Evolutionary conservation across 1,140 invertebrate genomes (phyloP).

Genomic region (Muscidifurax raptorellus): DNA sequence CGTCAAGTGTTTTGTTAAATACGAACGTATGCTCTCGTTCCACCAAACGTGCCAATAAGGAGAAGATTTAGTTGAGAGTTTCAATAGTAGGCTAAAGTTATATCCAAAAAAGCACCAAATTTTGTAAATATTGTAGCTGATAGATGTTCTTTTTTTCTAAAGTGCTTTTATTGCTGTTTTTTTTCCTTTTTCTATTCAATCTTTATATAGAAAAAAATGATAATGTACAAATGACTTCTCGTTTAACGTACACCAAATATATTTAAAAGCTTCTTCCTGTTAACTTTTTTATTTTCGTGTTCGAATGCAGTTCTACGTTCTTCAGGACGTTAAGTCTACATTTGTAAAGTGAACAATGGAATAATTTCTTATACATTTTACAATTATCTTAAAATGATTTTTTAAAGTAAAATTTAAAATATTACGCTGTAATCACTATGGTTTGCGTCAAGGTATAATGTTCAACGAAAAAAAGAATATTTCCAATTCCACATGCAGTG

Average conservation of each 20-base stretch:
- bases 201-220: constrained; percentile 24
- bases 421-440: background rate
- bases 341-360: background rate
- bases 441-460: background rate
- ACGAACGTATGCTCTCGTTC: constrained; percentile 21
- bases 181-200: constrained; percentile 35
- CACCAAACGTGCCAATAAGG: constrained; percentile 48
- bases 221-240: constrained; percentile 30
- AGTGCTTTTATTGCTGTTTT: background rate
- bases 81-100: background rate
- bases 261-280: constrained; percentile 35
- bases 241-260: constrained; percentile 9
- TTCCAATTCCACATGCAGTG: background rate
- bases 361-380: constrained; percentile 41
- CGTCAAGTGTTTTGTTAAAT: background rate
- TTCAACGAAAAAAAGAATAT: constrained; percentile 7
- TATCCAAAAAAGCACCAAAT: constrained; percentile 25
- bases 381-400: constrained; percentile 19
- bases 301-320: constrained; percentile 21
- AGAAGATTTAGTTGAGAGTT: constrained; percentile 41
- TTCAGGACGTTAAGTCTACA: background rate
- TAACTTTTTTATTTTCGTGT: constrained; percentile 18
- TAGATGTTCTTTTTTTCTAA: constrained; percentile 32
- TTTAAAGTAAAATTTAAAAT: constrained; percentile 24
- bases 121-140: constrained; percentile 46